Evolutionary conservation across 2,797 vertebrate genomes (phyloP), one percentile per base, ranked within the genome.

Genomic region (Bryconaethiops microstoma): DNA sequence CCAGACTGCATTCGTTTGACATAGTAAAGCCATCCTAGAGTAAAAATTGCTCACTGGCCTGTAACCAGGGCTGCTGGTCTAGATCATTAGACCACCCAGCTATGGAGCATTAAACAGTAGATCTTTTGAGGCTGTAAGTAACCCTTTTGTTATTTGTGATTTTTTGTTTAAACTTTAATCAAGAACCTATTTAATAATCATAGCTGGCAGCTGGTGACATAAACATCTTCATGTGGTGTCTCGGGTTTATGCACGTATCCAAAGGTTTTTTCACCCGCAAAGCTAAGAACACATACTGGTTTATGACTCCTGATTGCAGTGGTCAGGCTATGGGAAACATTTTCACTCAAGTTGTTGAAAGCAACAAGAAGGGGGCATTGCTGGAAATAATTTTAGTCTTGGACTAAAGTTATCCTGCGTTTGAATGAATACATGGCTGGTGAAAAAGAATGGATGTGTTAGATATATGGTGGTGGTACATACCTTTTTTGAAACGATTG

Each of bases 401-500:
- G 39, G 65, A 45, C 7, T 57, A 52, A 55, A 35, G 4, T 9
- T 35, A 25, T 9, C 7, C 52, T 29, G 40, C 59, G 9, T 23
- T 59, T 2, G 40, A 14, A 62, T 12, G 50, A 80, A 29, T 74
- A 57, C 39, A 54, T 62, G 14, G 21, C 52, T 39, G n/a, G 42
- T 70, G 7, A 48, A 62, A 75, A 54, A 13, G 62, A 42, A 23
- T 54, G 69, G 17, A 72, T 54, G 69, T 54, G 54, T 21, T 52
- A 19, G 40, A 35, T 55, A 13, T 39, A 57, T 39, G 25, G 48
- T 50, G 68, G 45, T 70, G 45, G 54, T 52, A 40, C 63, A 50
- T 60, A 57, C 40, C 62, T 65, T 74, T 54, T 42, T 54, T n/a
- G n/a, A 76, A 81, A 76, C 35, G 4, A 76, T 29, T 81, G 73